Evolutionary conservation across 2,113 vertebrate species (phyloP), one percentile per base, ranked within the genome.

Genomic region (Scortum barcoo): DNA sequence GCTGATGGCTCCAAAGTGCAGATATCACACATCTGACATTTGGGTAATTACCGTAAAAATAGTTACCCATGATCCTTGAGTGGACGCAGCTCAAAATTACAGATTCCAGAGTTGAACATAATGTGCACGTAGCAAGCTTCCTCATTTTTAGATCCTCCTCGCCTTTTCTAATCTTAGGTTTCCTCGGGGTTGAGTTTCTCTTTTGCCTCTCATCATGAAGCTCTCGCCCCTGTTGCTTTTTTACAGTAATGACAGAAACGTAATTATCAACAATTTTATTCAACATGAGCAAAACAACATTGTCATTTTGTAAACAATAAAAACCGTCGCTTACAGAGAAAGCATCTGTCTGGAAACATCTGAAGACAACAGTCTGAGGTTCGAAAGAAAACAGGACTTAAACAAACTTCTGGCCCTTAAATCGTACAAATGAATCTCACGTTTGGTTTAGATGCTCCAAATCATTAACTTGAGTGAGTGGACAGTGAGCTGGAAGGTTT

Each of bases 181-280:
- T 75, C 68, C 24, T 80, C 19, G 48, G 13, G 22, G 22, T n/a
- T n/a, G n/a, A n/a, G n/a, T n/a, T n/a, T n/a, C 33, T 36, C 28
- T 69, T 50, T 42, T 58, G 22, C 76, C 40, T 79, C 48, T 85
- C 44, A 46, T 26, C 53, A 20, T 71, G 38, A 46, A 63, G 46
- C 69, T 8, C 5, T 38, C 7, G 73, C 7, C 19, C 7, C n/a
- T n/a, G 36, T 19, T 58, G 5, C 19, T 53, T 61, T 72, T 73
- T 46, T n/a, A n/a, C 17, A 53, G 30, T 38, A 80, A 86, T 1
- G 38, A 90, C 70, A 78, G 33, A 85, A 66, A 69, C 46, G 28
- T 40, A 11, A 16, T 42, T 19, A 24, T 38, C 42, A 60, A 73
- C 56, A 40, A 16, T 78, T 93, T 93, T 93, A 93, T 92, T 92